A percentile compares a stretch with the other conserved stretches of the same genome.
These are phyloP conservation scores for Pampus argenteus DNA, from an alignment of 2,797 vertebrate species.

Conservation along the genomic window DNA sequence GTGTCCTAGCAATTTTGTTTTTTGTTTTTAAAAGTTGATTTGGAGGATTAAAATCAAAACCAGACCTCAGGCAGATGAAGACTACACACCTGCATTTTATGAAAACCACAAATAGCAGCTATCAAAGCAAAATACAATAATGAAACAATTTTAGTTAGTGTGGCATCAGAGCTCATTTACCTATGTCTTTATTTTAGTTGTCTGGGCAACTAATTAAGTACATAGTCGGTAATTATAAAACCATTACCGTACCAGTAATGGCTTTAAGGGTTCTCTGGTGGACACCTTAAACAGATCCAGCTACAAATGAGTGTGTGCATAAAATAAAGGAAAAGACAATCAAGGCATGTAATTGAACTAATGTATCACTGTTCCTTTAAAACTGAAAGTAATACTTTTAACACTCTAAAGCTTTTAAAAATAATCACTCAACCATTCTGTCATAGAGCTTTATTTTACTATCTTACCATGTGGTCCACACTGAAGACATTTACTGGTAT, in stretches of 20 bases:
- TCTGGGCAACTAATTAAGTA: background rate
- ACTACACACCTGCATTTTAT: background rate
- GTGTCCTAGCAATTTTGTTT: slow-evolving; percentile 1
- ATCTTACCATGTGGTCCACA: slow-evolving; percentile 45
- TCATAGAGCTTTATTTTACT: slow-evolving; percentile 43
- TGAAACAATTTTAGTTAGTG: background rate
- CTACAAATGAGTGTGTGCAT: background rate
- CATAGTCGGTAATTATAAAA: slow-evolving; percentile 14
- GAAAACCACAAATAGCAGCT: slow-evolving; percentile 9
- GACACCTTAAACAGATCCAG: slow-evolving; percentile 4
- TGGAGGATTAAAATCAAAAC: background rate
- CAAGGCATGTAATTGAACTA: background rate
- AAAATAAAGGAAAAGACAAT: slow-evolving; percentile 13
- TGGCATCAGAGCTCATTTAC: background rate
- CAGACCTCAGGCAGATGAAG: background rate
- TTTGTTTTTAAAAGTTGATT: slow-evolving; percentile 19
- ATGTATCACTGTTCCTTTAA: background rate
- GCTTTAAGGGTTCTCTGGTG: slow-evolving; percentile 17
- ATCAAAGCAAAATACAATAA: slow-evolving; percentile 26
- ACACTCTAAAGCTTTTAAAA: slow-evolving; percentile 3
- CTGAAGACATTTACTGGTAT: slow-evolving; percentile 30
- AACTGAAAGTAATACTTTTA: background rate
- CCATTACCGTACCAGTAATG: slow-evolving; percentile 7
- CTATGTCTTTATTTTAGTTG: background rate
- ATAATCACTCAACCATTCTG: slow-evolving; percentile 30